Evolutionary conservation across 2,113 vertebrate genomes (phyloP), one percentile per base, ranked within the genome.

Genomic region (Cochlearius cochlearius): DNA sequence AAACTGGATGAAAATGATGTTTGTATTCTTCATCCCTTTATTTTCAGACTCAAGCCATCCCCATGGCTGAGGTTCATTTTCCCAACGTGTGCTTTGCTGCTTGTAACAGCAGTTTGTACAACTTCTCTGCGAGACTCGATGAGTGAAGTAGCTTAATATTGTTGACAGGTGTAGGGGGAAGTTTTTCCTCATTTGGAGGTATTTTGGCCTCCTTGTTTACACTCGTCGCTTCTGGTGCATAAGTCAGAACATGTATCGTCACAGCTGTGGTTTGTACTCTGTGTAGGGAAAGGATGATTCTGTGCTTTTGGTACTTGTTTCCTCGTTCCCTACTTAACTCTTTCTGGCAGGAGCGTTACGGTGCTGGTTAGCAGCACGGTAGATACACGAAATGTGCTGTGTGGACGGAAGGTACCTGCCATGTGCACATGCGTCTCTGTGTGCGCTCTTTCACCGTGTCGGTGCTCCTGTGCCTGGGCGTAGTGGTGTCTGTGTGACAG

Each of bases 361-460:
- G 26, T 66, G 47, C 67, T 76, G 39, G 13, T 26, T 43, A 74
- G 19, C 80, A 91, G 64, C 2, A 0, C 1, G 8, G 6, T 15
- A 34, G 63, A 2, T 63, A 11, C 20, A 25, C 36, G 23, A 45
- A 49, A 19, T 7, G 7, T 78, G 27, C 36, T 60, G 32, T 36
- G 53, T 94, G 38, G n/a, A 50, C 27, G 56, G 45, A 1, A 43
- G 60, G 58, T 41, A 29, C 43, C n/a, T 63, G 47, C 64, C 8
- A 3, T 4, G 4, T 53, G n/a, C 14, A 0, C 18, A 0, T 7
- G 6, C 66, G 32, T n/a, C 7, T 60, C 9, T 47, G 7, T 41
- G 27, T 49, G 63, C 15, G 36, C 64, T 50, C 19, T 63, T 49
- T 68, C 19, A 38, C 72, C 1, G 0, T 2, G 18, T 9, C n/a